Evolutionary conservation across 2,888 invertebrate genomes (phyloP), one percentile per base, ranked within the genome.

Genomic region (Tipula helvola): DNA sequence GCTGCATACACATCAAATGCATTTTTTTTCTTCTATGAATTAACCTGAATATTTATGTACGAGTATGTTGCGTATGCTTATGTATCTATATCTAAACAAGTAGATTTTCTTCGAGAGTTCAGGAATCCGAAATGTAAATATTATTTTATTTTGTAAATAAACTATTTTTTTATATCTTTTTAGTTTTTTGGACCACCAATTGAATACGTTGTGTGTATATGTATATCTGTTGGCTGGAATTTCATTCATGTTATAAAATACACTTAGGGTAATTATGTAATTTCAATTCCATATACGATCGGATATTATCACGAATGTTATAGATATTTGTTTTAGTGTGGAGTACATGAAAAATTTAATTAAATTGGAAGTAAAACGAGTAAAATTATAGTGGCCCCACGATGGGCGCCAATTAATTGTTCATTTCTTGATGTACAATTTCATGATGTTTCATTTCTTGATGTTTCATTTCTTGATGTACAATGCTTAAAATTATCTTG

Each of bases 91-190:
- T 39, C 28, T 10, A 71, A 71, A 71, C 71, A 18, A 71, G 71
- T 71, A 71, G 71, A 71, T 28, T 71, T 71, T 71, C 71, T 10
- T 71, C 71, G 8, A 71, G 28, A n/a, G 28, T 28, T 28, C 71
- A 71, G 71, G 71, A 71, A 71, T 71, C 71, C 71, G 71, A 28
- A 71, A 71, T 71, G 71, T 71, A 71, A 71, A 71, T 71, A 71
- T 71, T 71, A 71, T 71, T 71, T 71, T 71, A 71, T 71, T 71
- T 71, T 71, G 71, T 71, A 71, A 71, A 71, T 71, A 71, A 71
- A 71, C 71, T 71, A 71, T 71, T 71, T 12, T 16, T 71, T 71
- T 71, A 71, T 71, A 71, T 71, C 71, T 18, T 28, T 71, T 71
- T 28, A 71, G 18, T 18, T 71, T 71, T 71, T 71, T 71, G 71